Percentiles rank a stretch among this genome's conserved stretches.
Conservation (phyloP, 2,113 vertebrate species). For the Nothocercus julius region DNA sequence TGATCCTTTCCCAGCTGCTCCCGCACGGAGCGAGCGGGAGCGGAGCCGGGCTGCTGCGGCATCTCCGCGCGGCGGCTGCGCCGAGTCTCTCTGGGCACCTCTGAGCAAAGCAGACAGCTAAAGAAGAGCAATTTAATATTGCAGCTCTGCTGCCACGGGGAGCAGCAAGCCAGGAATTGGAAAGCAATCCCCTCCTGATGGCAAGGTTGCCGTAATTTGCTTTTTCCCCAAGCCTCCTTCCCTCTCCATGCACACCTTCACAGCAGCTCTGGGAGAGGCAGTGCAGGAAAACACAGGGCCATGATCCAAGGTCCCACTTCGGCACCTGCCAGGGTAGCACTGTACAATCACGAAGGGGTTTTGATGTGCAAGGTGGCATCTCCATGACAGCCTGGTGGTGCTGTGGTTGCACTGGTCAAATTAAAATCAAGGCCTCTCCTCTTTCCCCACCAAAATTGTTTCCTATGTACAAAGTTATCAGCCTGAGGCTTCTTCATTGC, state of each 20-base stretch:
- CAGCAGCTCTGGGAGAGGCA: constrained; percentile 34
- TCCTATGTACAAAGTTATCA: neutral
- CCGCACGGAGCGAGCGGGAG: constrained; percentile 67
- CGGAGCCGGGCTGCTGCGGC: constrained; percentile 55
- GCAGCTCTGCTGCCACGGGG: neutral
- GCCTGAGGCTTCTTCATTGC: neutral
- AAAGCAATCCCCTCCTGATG: constrained; percentile 55
- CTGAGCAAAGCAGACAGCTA: constrained; percentile 15
- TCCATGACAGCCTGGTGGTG: neutral
- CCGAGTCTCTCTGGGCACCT: neutral
- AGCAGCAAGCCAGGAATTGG: constrained; percentile 26
- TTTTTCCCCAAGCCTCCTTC: constrained; percentile 9
- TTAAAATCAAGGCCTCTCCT: neutral
- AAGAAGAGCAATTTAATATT: constrained; percentile 27
- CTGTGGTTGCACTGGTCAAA: neutral
- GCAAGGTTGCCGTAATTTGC: constrained; percentile 43
- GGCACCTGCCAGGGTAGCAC: neutral
- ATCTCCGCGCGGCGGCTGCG: constrained; percentile 12
- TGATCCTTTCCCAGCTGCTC: constrained; percentile 79
- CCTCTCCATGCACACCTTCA: constrained; percentile 13
- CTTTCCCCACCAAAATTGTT: neutral
- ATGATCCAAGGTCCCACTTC: neutral
- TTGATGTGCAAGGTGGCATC: neutral
- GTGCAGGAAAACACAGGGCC: constrained; percentile 28
- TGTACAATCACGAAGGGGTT: neutral